Evolutionary conservation across 2,888 invertebrate species (phyloP).

Genomic region (Limnephilus auricula): DNA sequence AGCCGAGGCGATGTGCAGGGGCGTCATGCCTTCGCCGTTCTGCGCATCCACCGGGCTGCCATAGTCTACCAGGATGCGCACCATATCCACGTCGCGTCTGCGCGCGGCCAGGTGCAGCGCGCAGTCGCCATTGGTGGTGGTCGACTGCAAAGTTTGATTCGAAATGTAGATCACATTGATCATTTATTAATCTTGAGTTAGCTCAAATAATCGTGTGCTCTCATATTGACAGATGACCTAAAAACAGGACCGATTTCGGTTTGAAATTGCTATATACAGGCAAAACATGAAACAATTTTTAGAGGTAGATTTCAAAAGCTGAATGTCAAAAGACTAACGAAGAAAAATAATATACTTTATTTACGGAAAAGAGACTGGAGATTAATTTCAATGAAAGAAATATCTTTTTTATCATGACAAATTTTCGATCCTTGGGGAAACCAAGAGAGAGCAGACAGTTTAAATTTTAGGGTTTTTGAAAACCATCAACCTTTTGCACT

Average conservation of each 20-base stretch:
- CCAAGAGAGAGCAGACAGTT: not conserved
- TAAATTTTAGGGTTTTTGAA: not conserved
- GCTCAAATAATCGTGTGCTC: no score
- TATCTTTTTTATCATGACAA: not conserved
- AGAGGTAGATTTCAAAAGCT: not conserved
- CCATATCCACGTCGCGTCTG: conserved; percentile 94
- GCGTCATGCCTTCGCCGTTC: conserved; percentile 96
- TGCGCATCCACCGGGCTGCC: conserved; percentile 94
- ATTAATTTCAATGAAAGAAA: not conserved
- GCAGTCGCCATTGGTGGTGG: conserved; percentile 92
- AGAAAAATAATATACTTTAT: not conserved
- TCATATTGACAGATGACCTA: not conserved
- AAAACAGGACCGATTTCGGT: not conserved
- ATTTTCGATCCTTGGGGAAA: not conserved
- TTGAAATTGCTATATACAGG: no score
- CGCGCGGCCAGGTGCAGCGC: conserved; percentile 97
- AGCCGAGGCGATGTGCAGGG: conserved; percentile 96
- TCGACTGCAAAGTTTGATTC: conserved; percentile 77
- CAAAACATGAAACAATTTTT: not conserved
- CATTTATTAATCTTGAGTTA: no score
- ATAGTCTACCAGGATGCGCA: conserved; percentile 93
- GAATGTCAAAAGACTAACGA: not conserved
- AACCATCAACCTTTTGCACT: no score
- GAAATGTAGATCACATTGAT: not conserved
- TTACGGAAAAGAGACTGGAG: not conserved